Evolutionary conservation across 2,888 invertebrate species (phyloP), one percentile per base, ranked within the genome.

Genomic region (Patella pellucida): DNA sequence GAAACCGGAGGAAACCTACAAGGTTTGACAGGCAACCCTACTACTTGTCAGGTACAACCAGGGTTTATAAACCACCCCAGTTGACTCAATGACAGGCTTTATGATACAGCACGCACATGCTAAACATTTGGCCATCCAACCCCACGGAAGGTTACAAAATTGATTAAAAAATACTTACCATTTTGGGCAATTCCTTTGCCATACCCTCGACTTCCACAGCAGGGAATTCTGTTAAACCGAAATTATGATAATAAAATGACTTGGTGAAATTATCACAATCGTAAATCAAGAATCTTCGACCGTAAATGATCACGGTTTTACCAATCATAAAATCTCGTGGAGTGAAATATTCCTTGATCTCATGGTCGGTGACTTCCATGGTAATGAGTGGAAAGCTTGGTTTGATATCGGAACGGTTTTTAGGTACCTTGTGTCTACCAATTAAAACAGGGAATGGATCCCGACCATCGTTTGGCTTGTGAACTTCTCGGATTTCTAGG

Each of bases 201-300:
- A 79, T 80, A 56, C 80, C 83, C 74, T 85, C 81, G 4, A 92
- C 88, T 74, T 91, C 89, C 19, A 92, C 86, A 0, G 91, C 87
- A 7, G 87, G 86, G 85, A 92, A 91, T 31, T 92, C 91, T 16
- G 90, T 90, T 70, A 91, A 81, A 54, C 91, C 90, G 77, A 91
- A 91, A 78, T 91, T 87, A 74, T 90, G 87, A 79, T 93, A 92
- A 89, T 93, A 96, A 91, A 95, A 96, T 81, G 93, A 93, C 82
- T 95, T 93, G 0, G 96, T 96, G 90, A 95, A 96, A 23, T 92
- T 90, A 87, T 96, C 96, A 88, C 95, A 95, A 89, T 96, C 95
- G 83, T 94, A 94, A 5, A 97, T 90, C 12, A 96, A 92, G 91
- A 96, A 95, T 52, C 91, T 87, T 70, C 91, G 85, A 31, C 90